Evolutionary conservation across 2,113 vertebrate genomes (phyloP), one percentile per base, ranked within the genome.

Genomic region (Plotosus lineatus): DNA sequence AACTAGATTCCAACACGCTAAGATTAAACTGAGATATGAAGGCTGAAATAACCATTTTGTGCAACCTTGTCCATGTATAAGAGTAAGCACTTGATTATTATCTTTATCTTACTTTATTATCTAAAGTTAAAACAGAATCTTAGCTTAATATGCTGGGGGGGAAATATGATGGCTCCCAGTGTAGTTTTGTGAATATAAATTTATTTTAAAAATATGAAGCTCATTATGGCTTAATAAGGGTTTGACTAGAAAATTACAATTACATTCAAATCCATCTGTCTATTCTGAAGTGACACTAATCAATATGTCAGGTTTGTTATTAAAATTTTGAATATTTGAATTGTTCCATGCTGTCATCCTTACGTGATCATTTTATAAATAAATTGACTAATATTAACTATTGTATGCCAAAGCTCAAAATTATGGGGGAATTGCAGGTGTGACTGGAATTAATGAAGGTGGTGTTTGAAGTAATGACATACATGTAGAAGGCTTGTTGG

Each of bases 81-180:
- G 23, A 26, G n/a, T 56, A 10, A 26, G 55, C n/a, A 56, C n/a
- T n/a, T n/a, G n/a, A n/a, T n/a, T n/a, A n/a, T n/a, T n/a, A n/a
- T n/a, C n/a, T n/a, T n/a, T n/a, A n/a, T n/a, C n/a, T n/a, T n/a
- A n/a, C n/a, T n/a, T n/a, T n/a, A n/a, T n/a, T n/a, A n/a, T n/a
- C 58, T 33, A 7, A 56, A 56, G 51, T 7, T 56, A 28, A 26
- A 90, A 91, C 90, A 93, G 93, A 91, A 92, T 94, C 91, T 91
- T 88, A 88, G 90, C 91, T 88, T 77, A 78, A 91, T 88, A 90
- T 91, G 87, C 86, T 88, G 90, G 88, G 88, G 91, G 90, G 86
- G 89, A 93, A 90, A 92, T 28, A 12, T 28, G 11, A n/a, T n/a
- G 55, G 55, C 65, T 79, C 38, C 40, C 11, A 23, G 28, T 75